These are phyloP conservation scores for Dynastes tityus DNA, from an alignment of 2,888 invertebrate species.

Conservation along the genomic window DNA sequence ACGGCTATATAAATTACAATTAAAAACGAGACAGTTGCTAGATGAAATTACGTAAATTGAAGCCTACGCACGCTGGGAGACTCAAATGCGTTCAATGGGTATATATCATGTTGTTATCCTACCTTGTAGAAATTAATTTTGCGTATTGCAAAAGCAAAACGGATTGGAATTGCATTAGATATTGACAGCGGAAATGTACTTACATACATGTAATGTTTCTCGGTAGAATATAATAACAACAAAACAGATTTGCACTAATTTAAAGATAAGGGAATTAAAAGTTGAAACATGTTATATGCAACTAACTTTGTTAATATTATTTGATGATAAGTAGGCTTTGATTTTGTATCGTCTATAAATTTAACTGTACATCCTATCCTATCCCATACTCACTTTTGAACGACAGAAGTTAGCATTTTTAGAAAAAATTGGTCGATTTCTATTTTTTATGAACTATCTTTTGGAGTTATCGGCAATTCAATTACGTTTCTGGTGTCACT, in stretches of 20 bases:
- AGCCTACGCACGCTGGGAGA: constrained; percentile 7
- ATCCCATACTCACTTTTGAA: no score
- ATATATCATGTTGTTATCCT: constrained; percentile 16
- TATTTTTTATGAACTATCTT: no score
- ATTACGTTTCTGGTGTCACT: no score
- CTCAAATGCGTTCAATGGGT: neutral
- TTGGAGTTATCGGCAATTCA: no score
- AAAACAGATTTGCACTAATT: neutral
- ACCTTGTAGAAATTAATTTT: constrained; percentile 23
- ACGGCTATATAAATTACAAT: constrained; percentile 18
- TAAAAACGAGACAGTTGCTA: constrained; percentile 8
- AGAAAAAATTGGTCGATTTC: no score
- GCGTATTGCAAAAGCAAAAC: constrained; percentile 1
- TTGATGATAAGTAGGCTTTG: no score
- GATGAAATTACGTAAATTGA: constrained; percentile 40
- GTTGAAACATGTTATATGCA: neutral
- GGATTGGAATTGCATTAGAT: neutral
- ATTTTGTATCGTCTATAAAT: no score
- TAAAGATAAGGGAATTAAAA: neutral
- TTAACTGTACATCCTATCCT: no score
- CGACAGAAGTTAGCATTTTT: no score
- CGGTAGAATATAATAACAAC: neutral
- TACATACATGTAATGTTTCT: neutral
- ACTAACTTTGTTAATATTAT: no score
- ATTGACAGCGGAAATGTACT: neutral